Evolutionary conservation across 1,140 invertebrate species (phyloP).

Genomic region (Caenorhabditis brenneri): DNA sequence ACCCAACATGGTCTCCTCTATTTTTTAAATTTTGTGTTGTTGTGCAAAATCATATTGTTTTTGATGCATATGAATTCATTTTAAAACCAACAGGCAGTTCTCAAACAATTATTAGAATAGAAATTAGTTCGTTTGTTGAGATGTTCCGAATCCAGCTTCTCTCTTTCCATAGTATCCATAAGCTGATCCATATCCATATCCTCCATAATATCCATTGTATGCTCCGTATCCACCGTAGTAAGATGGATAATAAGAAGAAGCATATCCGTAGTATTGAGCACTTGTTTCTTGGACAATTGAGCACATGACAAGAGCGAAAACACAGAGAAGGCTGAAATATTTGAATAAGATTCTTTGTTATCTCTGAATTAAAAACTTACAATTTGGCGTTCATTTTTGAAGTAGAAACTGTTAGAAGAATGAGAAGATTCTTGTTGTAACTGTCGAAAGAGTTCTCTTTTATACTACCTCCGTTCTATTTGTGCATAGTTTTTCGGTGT

Average conservation of each 20-base stretch:
- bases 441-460: neutral
- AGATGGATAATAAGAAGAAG: slow-evolving; percentile 5
- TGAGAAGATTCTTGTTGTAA: neutral
- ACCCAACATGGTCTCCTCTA: too few species aligned
- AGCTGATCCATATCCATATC: slow-evolving; percentile 7
- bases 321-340: neutral
- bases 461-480: neutral
- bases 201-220: neutral
- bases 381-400: slow-evolving; percentile 11
- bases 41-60: too few species aligned
- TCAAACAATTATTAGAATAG: neutral
- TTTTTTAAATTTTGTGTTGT: too few species aligned
- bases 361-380: neutral
- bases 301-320: neutral
- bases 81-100: neutral
- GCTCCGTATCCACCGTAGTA: neutral
- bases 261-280: slow-evolving; percentile 25
- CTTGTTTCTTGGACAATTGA: slow-evolving; percentile 9
- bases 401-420: neutral
- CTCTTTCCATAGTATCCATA: slow-evolving; percentile 47
- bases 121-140: neutral
- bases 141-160: slow-evolving; percentile 35
- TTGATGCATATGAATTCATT: neutral
- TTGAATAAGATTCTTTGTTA: too few species aligned
- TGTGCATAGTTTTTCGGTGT: neutral